Conservation (phyloP, 2,888 invertebrate species). For the Emesis russula region DNA sequence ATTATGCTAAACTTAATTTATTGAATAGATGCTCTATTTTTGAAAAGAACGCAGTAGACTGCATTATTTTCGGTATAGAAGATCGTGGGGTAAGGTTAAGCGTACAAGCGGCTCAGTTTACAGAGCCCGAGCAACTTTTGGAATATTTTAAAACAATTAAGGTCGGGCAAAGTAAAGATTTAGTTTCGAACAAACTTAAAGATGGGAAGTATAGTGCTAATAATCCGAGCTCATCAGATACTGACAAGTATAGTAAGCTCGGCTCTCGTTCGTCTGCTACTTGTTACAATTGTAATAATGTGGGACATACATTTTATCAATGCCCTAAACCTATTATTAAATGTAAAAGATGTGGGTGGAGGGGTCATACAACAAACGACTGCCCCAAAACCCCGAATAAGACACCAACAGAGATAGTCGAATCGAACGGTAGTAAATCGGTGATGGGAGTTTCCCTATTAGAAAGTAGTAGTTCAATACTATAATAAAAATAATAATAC, state of each 20-base stretch:
- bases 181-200: not conserved
- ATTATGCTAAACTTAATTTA: conserved; percentile 68
- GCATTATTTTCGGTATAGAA: conserved; percentile 71
- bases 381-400: too few species aligned
- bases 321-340: not conserved
- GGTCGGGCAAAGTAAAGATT: not conserved
- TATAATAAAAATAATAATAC: too few species aligned
- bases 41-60: conserved; percentile 76
- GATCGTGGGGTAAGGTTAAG: conserved; percentile 72
- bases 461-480: too few species aligned
- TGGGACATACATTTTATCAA: not conserved
- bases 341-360: not conserved
- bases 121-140: conserved; percentile 71
- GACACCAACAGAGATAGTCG: too few species aligned
- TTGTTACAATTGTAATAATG: not conserved
- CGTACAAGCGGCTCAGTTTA: conserved; percentile 73
- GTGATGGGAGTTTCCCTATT: too few species aligned
- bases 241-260: not conserved
- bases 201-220: not conserved
- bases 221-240: not conserved
- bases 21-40: conserved; percentile 72
- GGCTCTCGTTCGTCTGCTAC: not conserved
- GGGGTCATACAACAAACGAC: too few species aligned
- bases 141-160: conserved; percentile 71
- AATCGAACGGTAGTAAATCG: too few species aligned